Base-by-base conservation (phyloP, 2,797 vertebrate species). In the Syngnathus rostellatus region DNA sequence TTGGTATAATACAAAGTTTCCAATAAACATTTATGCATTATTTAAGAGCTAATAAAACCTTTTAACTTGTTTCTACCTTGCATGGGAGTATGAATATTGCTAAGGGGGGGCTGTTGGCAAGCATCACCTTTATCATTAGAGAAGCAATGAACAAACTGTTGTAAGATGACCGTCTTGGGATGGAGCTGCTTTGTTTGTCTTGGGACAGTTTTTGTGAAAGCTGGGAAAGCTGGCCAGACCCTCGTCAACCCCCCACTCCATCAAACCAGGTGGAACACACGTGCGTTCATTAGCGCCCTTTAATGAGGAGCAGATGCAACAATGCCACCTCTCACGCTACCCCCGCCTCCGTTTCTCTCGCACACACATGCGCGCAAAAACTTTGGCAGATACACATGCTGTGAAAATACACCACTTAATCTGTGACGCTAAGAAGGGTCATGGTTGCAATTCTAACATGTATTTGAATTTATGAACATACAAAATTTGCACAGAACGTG, bases 271-370 rank as follows among this genome's bases (percentile, higher is more conserved):
- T 89, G 89, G 84, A 88, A 84, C 86, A 84, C 88, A 89, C 81
- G 69, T 89, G 86, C 80, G 75, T 91, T 91, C 89, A 91, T 92
- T 92, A 92, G 89, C 89, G 84, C 90, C 83, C 83, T 85, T 86
- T 90, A 87, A 92, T 89, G 88, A 92, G 87, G 88, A 91, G 89
- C 91, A 92, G 90, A 91, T 92, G 90, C 88, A 90, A 84, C 86
- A 88, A 85, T 80, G 74, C 84, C 3, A 61, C 77, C 73, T 74
- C 72, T 75, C 71, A 65, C 77, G 71, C 72, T 62, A 72, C 66
- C 19, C 0, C 64, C 3, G 5, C 8, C 38, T 2, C 43, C 1
- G 1, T 4, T 14, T 4, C 60, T 45, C 16, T 37, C 61, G 17
- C 38, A 23, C 57, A 53, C 31, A 63, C 25, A 68, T 5, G 38